A percentile compares a stretch with the other conserved stretches of the same genome.
phyloP scores from a whole-genome alignment of 2,888 invertebrate genomes.

The Cephalotes varians region DNA sequence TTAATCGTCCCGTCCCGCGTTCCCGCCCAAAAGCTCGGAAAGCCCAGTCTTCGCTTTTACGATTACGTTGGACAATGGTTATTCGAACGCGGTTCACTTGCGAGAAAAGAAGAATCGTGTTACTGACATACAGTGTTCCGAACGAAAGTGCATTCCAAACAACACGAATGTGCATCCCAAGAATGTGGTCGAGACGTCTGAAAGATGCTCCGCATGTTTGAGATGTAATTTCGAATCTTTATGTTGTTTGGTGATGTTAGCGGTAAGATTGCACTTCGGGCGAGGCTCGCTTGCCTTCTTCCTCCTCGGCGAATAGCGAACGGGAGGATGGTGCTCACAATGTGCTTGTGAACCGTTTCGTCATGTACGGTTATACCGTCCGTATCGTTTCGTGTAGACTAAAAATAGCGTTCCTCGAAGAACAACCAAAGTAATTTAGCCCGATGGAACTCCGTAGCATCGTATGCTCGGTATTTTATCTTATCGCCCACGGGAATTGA shows the following conservation, averaged over 20 bases:
- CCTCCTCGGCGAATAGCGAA: background rate
- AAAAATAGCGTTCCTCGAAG: slow-evolving; percentile 69
- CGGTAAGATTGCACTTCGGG: background rate
- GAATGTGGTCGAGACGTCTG: background rate
- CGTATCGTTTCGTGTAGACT: slow-evolving; percentile 68
- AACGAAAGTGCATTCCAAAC: background rate
- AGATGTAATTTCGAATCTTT: background rate
- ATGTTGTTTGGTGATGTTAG: slow-evolving; percentile 3
- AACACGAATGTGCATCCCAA: background rate
- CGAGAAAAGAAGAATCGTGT: background rate
- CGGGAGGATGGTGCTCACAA: slow-evolving; percentile 44
- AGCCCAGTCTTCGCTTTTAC: background rate
- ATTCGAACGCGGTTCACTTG: background rate
- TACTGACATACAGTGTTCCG: background rate
- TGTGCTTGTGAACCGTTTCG: slow-evolving; percentile 56
- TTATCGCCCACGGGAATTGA: background rate
- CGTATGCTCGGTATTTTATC: slow-evolving; percentile 4
- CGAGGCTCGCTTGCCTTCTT: background rate
- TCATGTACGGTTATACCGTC: slow-evolving; percentile 74
- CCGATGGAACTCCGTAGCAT: slow-evolving; percentile 40
- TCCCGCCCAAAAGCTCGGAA: slow-evolving; percentile 4
- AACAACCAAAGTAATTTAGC: slow-evolving; percentile 68
- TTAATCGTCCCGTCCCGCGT: background rate
- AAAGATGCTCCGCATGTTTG: background rate
- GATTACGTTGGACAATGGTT: background rate